Percentiles rank a stretch among this genome's conserved stretches.
Conservation (phyloP, 92 coral and sea anemone genomes). For the Nematostella vectensis region DNA sequence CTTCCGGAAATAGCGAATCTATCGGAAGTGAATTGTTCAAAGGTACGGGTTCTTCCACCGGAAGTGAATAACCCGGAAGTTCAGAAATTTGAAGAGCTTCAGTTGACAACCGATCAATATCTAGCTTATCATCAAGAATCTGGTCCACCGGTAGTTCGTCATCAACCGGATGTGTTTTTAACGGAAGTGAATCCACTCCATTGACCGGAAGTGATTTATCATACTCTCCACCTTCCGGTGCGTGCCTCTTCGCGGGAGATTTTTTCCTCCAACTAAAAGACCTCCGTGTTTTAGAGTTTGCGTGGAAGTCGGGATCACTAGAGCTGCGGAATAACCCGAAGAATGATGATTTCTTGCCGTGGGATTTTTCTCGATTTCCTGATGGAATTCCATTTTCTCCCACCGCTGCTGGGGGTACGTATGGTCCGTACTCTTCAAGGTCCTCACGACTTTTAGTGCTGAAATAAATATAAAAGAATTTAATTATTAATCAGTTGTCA, state of each 20-base stretch:
- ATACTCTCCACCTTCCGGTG: constrained; percentile 1
- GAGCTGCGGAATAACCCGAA: constrained; percentile 71
- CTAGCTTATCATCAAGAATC: background rate
- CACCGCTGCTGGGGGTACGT: constrained; percentile 5
- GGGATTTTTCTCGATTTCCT: constrained; percentile 8
- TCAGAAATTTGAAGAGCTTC: background rate
- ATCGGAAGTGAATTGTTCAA: constrained; percentile 12
- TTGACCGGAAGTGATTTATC: constrained; percentile 17
- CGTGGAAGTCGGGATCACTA: constrained; percentile 72
- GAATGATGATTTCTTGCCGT: constrained; percentile 36
- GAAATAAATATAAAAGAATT: constrained; percentile 4
- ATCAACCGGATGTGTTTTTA: background rate
- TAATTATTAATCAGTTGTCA: background rate
- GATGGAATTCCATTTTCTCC: background rate
- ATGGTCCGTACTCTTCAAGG: constrained; percentile 15
- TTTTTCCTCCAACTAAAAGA: constrained; percentile 37
- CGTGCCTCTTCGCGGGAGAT: background rate
- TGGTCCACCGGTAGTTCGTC: constrained; percentile 5
- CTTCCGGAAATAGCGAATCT: constrained; percentile 15
- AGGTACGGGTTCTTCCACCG: constrained; percentile 1
- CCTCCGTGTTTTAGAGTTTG: constrained; percentile 31
- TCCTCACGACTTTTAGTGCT: constrained; percentile 55
- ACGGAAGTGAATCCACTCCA: constrained; percentile 7
- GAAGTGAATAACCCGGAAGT: background rate
- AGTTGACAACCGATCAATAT: background rate